phyloP scores from a whole-genome alignment of 2,797 vertebrate genomes.

The Urosaurus nigricauda region DNA sequence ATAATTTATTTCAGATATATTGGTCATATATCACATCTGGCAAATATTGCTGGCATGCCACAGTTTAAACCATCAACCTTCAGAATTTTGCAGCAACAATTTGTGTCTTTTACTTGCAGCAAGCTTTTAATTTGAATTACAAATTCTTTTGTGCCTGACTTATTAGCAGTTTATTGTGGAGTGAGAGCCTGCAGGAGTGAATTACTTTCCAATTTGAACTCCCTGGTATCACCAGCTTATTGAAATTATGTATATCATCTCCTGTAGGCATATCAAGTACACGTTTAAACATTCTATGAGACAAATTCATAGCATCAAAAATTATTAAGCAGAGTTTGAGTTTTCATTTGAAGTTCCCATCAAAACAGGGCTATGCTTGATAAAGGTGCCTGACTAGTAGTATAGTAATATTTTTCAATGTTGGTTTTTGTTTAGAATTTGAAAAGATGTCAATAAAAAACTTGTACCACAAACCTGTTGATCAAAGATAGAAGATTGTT shows the following conservation, averaged over 20 bases:
- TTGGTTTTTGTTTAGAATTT: neutral
- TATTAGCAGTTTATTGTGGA: conserved; percentile 39
- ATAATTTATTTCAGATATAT: conserved; percentile 45
- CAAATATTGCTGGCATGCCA: conserved; percentile 20
- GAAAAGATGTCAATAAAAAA: neutral
- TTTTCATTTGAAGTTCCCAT: conserved; percentile 47
- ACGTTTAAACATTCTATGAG: conserved; percentile 41
- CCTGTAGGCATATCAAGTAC: conserved; percentile 36
- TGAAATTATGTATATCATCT: conserved; percentile 41
- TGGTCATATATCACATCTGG: conserved; percentile 39
- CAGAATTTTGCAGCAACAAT: conserved; percentile 46
- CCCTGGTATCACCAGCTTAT: conserved; percentile 1
- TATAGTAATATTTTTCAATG: conserved; percentile 33
- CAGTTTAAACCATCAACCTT: conserved; percentile 38
- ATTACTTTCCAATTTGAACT: conserved; percentile 38
- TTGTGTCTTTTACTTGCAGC: conserved; percentile 32
- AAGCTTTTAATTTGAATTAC: conserved; percentile 59
- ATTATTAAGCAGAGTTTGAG: conserved; percentile 32
- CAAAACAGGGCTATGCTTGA: neutral
- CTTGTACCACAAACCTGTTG: neutral
- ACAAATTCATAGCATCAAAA: conserved; percentile 29
- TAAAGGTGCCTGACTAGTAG: conserved; percentile 22
- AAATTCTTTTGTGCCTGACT: conserved; percentile 45
- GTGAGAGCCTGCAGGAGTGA: conserved; percentile 24
- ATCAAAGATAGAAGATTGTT: neutral